phyloP scores from a whole-genome alignment of 1,140 invertebrate genomes.

The Eurytemora carolleeae region DNA sequence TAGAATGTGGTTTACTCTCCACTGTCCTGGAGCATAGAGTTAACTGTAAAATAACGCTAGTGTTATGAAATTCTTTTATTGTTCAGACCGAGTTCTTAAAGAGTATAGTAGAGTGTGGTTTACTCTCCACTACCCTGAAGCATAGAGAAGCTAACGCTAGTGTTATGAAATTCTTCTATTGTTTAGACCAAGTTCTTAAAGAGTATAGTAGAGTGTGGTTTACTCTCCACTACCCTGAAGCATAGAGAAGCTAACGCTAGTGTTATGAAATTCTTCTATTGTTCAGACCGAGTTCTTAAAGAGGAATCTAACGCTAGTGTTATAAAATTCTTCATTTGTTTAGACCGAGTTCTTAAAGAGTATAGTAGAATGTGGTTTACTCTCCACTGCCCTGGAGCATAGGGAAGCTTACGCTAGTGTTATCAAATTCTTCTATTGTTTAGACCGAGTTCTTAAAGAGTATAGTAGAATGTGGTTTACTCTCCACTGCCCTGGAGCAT shows the following conservation, averaged over 20 bases:
- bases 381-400: constrained; percentile 67
- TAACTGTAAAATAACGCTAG: too few species aligned
- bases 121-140: too few species aligned
- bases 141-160: too few species aligned
- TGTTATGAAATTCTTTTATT: too few species aligned
- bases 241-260: constrained; percentile 88
- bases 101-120: too few species aligned
- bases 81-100: too few species aligned
- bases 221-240: constrained; percentile 59
- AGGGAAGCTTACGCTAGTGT: constrained; percentile 85
- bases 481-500: constrained; percentile 67
- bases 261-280: constrained; percentile 93
- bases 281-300: too few species aligned
- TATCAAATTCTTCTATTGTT: constrained; percentile 44
- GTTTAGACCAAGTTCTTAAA: constrained; percentile 42
- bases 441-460: constrained; percentile 36
- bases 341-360: constrained; percentile 40
- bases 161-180: too few species aligned
- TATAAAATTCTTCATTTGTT: too few species aligned
- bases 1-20: too few species aligned
- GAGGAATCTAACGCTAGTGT: too few species aligned
- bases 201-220: constrained; percentile 56
- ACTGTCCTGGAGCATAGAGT: too few species aligned
- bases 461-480: constrained; percentile 58
- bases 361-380: constrained; percentile 58